Percentiles rank a stretch among this genome's conserved stretches.
These are phyloP conservation scores for Camponotus fellah DNA, from an alignment of 2,888 invertebrate species.

Conservation along the genomic window DNA sequence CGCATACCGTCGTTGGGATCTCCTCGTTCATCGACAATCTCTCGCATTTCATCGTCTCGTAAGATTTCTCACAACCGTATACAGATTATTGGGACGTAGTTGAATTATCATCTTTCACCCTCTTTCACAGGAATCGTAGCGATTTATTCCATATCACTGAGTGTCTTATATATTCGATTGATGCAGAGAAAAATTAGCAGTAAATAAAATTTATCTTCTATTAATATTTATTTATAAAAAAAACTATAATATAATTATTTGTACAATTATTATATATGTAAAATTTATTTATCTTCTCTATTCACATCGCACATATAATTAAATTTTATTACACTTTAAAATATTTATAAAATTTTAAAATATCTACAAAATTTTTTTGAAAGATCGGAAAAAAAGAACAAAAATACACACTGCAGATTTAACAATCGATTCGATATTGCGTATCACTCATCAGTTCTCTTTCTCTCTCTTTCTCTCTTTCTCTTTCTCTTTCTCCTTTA, in stretches of 20 bases:
- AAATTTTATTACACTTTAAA: background rate
- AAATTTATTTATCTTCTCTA: background rate
- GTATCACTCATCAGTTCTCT: slow-evolving; percentile 12
- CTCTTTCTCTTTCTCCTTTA: slow-evolving; percentile 2
- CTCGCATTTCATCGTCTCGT: slow-evolving; percentile 49
- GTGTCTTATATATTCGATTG: background rate
- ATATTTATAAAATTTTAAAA: background rate
- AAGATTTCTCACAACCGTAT: slow-evolving; percentile 42
- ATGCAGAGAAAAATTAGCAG: background rate
- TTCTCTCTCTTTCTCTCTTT: background rate
- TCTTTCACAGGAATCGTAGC: background rate
- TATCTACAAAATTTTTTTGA: background rate
- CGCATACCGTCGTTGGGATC: slow-evolving; percentile 52
- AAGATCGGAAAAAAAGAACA: background rate
- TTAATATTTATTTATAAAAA: slow-evolving; percentile 4
- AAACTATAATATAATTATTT: background rate
- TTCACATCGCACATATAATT: background rate
- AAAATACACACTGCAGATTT: background rate
- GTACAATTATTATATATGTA: slow-evolving; percentile 4
- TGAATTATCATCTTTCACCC: slow-evolving; percentile 34
- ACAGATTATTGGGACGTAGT: slow-evolving; percentile 43
- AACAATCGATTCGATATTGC: slow-evolving; percentile 12
- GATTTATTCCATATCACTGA: slow-evolving; percentile 7
- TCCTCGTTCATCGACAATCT: slow-evolving; percentile 57
- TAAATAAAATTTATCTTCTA: background rate